Evolutionary conservation across 1,140 invertebrate genomes (phyloP).

Genomic region (Drosophila kohkoa): DNA sequence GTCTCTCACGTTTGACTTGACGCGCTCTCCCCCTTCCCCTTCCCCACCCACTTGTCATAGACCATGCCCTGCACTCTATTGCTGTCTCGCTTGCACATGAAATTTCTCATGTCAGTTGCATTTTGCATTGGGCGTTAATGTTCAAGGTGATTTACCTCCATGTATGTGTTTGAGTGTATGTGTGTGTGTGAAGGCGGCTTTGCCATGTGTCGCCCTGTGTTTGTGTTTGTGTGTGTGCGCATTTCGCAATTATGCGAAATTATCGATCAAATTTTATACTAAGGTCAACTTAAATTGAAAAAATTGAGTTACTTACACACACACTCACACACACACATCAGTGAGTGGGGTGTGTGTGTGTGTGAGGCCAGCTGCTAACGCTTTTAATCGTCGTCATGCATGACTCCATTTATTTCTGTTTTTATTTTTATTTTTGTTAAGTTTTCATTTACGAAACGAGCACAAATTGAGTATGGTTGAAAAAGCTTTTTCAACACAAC

Average conservation of each 20-base stretch:
- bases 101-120: conserved; percentile 68
- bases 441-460: background rate
- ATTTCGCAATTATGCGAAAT: conserved; percentile 80
- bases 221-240: conserved; percentile 17
- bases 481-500: conserved; percentile 7
- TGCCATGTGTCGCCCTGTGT: conserved; percentile 58
- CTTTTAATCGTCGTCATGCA: conserved; percentile 51
- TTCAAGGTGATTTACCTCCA: conserved; percentile 73
- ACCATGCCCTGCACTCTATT: conserved; percentile 15
- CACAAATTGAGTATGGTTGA: background rate
- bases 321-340: background rate
- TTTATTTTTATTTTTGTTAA: background rate
- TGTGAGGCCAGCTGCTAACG: conserved; percentile 49
- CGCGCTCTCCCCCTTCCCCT: conserved; percentile 3
- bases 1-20: conserved; percentile 55
- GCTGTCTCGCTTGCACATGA: conserved; percentile 36
- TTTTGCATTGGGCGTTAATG: conserved; percentile 81
- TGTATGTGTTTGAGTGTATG: conserved; percentile 30
- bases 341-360: background rate
- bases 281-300: conserved; percentile 83
- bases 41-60: background rate
- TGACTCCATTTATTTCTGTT: conserved; percentile 19
- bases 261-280: conserved; percentile 80
- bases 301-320: conserved; percentile 37
- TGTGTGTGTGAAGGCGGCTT: conserved; percentile 40